A percentile compares a stretch with the other conserved stretches of the same genome.
Evolutionary conservation across 2,888 invertebrate genomes (phyloP).

Genomic region (Dichetophora obliterata): DNA sequence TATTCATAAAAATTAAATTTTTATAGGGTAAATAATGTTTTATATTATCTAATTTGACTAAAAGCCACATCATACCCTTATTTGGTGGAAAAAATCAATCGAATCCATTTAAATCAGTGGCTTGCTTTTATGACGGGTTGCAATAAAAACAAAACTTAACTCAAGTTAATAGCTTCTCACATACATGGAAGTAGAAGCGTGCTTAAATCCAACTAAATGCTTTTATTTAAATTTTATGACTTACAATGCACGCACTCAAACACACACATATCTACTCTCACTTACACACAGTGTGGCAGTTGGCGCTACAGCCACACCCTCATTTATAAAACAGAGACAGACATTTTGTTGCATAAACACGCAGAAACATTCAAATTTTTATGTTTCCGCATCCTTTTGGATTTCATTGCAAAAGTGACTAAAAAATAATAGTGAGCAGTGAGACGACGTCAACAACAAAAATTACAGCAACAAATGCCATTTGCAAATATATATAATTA

Average conservation of each 20-base stretch:
- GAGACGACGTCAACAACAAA: neutral
- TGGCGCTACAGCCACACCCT: too few relatives aligned
- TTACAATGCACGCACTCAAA: neutral
- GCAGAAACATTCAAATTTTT: slow-evolving; percentile 27
- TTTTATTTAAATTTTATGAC: slow-evolving; percentile 37
- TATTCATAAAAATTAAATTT: slow-evolving; percentile 9
- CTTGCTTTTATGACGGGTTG: slow-evolving; percentile 15
- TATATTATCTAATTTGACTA: slow-evolving; percentile 28
- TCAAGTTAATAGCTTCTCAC: slow-evolving; percentile 25
- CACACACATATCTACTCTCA: neutral
- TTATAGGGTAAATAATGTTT: neutral
- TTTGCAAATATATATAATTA: slow-evolving; percentile 18
- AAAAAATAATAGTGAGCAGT: neutral
- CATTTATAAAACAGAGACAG: neutral
- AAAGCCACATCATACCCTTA: slow-evolving; percentile 12
- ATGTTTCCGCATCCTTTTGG: slow-evolving; percentile 4
- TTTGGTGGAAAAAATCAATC: slow-evolving; percentile 17
- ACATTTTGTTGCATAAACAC: neutral
- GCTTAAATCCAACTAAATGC: slow-evolving; percentile 33
- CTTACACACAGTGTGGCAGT: neutral
- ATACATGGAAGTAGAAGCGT: neutral
- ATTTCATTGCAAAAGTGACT: neutral
- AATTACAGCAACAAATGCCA: slow-evolving; percentile 1
- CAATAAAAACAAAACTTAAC: slow-evolving; percentile 31
- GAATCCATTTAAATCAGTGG: slow-evolving; percentile 32